phyloP scores from a whole-genome alignment of 1,140 invertebrate species.

The Aphis craccivora region DNA sequence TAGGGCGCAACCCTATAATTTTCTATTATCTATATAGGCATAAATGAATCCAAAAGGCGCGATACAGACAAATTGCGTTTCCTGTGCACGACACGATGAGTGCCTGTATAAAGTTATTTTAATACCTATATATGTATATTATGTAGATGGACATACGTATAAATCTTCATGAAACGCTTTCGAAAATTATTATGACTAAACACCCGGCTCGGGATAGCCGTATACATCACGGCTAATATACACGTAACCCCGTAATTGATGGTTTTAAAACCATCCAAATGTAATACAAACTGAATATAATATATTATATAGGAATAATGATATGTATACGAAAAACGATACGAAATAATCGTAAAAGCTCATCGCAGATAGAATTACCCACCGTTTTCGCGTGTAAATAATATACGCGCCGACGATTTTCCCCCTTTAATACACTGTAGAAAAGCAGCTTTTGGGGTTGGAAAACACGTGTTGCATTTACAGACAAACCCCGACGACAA shows the following conservation, averaged over 20 bases:
- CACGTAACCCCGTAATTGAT: not conserved
- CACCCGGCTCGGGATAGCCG: not conserved
- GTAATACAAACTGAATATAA: not conserved
- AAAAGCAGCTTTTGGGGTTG: conserved; percentile 47
- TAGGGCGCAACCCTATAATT: conserved; percentile 10
- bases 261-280: not conserved
- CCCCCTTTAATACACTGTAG: conserved; percentile 8
- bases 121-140: not conserved
- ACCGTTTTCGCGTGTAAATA: conserved; percentile 22
- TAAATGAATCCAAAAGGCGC: not conserved
- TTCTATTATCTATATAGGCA: not conserved
- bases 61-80: not conserved
- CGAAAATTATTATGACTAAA: not conserved
- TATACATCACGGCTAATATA: not conserved
- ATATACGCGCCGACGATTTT: not conserved
- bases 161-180: not conserved
- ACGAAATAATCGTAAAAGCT: conserved; percentile 31
- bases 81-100: not conserved
- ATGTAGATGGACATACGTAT: conserved; percentile 10
- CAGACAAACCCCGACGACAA: conserved; percentile 41
- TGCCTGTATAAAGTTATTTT: not conserved
- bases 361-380: conserved; percentile 1
- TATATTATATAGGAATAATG: not conserved
- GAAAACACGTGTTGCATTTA: conserved; percentile 53
- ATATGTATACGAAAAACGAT: not conserved